phyloP scores from a whole-genome alignment of 35 echinoderm and acorn worm genomes.

The Eucidaris tribuloides region DNA sequence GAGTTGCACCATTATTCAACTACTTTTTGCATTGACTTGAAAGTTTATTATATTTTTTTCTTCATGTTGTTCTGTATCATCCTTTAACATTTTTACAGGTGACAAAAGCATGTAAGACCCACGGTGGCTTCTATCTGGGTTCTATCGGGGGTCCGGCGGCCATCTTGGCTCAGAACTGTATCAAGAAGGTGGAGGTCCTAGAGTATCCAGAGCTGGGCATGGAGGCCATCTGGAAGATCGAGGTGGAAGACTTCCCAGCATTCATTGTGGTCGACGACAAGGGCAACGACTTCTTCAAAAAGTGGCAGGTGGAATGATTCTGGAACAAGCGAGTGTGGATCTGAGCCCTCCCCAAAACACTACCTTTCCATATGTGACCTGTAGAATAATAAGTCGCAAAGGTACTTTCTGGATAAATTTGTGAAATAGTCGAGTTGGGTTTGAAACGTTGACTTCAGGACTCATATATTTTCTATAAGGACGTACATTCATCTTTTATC shows the following conservation, averaged over 20 bases:
- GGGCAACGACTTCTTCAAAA: slow-evolving; percentile 97
- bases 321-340: too few relatives aligned
- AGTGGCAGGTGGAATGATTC: slow-evolving; percentile 90
- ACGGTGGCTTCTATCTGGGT: slow-evolving; percentile 93
- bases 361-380: neutral
- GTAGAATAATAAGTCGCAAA: too few relatives aligned
- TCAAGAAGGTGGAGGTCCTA: slow-evolving; percentile 92
- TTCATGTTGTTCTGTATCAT: too few relatives aligned
- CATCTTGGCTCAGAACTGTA: slow-evolving; percentile 96
- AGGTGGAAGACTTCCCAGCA: slow-evolving; percentile 91
- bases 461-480: too few relatives aligned
- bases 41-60: too few relatives aligned
- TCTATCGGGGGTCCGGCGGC: slow-evolving; percentile 96
- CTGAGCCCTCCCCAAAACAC: neutral
- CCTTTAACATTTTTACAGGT: slow-evolving; percentile 62
- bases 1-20: too few relatives aligned
- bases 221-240: slow-evolving; percentile 89
- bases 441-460: too few relatives aligned
- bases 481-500: too few relatives aligned
- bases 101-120: slow-evolving; percentile 88
- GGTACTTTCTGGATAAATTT: too few relatives aligned
- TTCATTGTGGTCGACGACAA: slow-evolving; percentile 99
- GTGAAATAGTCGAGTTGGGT: too few relatives aligned
- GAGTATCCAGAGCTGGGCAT: slow-evolving; percentile 95
- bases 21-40: too few relatives aligned